phyloP scores from a whole-genome alignment of 2,888 invertebrate species.

The Drosophila pullipes region DNA sequence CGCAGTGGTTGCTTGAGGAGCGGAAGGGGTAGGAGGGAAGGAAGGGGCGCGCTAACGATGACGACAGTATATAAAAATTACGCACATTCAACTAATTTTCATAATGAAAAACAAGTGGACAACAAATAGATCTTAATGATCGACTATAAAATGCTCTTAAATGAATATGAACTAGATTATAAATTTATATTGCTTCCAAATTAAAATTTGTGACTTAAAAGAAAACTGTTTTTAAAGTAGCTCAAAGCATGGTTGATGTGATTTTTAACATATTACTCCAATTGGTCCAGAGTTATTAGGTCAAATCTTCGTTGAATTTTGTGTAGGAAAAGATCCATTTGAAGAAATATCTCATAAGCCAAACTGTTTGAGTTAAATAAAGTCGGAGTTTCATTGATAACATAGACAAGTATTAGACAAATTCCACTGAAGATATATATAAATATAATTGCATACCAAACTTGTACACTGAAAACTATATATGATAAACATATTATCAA shows the following conservation, averaged over 20 bases:
- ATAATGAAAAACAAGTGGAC: conserved; percentile 61
- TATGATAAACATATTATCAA: neutral
- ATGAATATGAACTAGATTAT: neutral
- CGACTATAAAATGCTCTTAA: conserved; percentile 29
- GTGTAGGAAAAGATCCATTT: too few species aligned
- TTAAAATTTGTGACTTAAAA: neutral
- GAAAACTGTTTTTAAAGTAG: neutral
- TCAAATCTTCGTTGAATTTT: too few species aligned
- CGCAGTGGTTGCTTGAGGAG: neutral
- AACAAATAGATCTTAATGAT: neutral
- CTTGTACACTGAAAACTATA: neutral
- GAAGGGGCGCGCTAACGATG: conserved; percentile 50
- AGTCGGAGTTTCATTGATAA: too few species aligned
- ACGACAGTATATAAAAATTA: conserved; percentile 79
- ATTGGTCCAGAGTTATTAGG: too few species aligned
- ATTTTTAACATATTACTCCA: too few species aligned
- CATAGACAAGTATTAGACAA: neutral
- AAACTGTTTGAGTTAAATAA: too few species aligned
- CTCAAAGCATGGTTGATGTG: neutral
- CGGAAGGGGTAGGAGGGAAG: neutral
- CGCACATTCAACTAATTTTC: conserved; percentile 72
- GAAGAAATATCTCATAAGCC: too few species aligned
- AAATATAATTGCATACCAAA: neutral
- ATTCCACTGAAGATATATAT: neutral
- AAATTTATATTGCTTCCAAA: neutral